Base-by-base conservation (phyloP, 2,113 vertebrate species). In the Ammodramus savannarum region DNA sequence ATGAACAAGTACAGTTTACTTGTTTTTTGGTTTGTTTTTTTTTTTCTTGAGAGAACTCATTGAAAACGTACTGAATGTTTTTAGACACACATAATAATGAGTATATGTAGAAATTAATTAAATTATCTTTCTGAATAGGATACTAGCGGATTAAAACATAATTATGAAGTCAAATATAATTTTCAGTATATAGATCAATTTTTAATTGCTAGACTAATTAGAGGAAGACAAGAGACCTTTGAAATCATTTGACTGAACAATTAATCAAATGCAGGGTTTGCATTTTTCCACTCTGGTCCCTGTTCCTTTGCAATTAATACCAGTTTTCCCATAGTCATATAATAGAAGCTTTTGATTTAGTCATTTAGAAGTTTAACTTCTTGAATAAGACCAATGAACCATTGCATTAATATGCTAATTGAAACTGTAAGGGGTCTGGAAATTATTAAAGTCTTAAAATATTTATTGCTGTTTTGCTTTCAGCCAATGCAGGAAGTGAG, bases 131-230 rank as follows among this genome's bases (percentile, higher is more conserved):
- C 34, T 87, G 83, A 97, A 82, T 67, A 91, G 78, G 46, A 80
- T 54, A 67, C 27, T 65, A 66, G 44, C 58, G 82, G 36, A 90
- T 84, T 91, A 92, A 94, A 96, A 93, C 3, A 49, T 86, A 85
- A 93, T 93, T 93, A 74, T 67, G 55, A 95, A 92, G 78, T 90
- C 63, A 89, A 91, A 92, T 94, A 62, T 72, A 83, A 96, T 90
- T 95, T 97, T 97, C 55, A 51, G 81, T 85, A 72, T 55, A 94
- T 88, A 97, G 65, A 96, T 97, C 83, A 97, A 94, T 44, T 93
- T 97, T 88, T 97, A 95, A 94, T 96, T 97, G 96, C 83, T 44
- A 89, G 74, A 85, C 88, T 87, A 97, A 96, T 97, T 96, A 96
- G 63, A 61, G 54, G 94, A 96, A 87, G 89, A 93, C 94, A 96